A percentile compares a stretch with the other conserved stretches of the same genome.
These are phyloP conservation scores for Rhynchotus rufescens DNA, from an alignment of 2,797 vertebrate genomes.

Conservation along the genomic window DNA sequence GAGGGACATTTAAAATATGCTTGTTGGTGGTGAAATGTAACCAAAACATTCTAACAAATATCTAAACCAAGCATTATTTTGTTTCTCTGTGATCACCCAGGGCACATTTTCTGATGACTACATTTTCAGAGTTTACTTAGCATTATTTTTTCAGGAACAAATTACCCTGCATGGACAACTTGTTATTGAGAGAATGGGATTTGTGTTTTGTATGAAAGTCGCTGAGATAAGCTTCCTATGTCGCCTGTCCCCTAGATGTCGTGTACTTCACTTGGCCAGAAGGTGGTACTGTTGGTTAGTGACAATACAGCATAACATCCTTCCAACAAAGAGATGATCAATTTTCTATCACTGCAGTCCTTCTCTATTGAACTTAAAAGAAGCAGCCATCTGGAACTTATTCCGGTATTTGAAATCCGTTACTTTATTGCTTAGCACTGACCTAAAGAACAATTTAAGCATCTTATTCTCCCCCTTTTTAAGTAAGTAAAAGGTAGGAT, in stretches of 20 bases:
- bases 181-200: not conserved
- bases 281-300: slow-evolving; percentile 81
- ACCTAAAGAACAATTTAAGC: slow-evolving; percentile 44
- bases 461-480: slow-evolving; percentile 12
- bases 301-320: not conserved
- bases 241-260: not conserved
- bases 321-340: slow-evolving; percentile 31
- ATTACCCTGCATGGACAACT: not conserved
- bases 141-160: not conserved
- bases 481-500: slow-evolving; percentile 62
- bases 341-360: slow-evolving; percentile 28
- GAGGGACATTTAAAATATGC: fast-evolving
- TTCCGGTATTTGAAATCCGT: slow-evolving; percentile 64
- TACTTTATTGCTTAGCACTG: slow-evolving; percentile 60
- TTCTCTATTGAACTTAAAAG: slow-evolving; percentile 56
- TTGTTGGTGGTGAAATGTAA: not conserved
- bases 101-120: not conserved
- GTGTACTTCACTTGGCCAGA: slow-evolving; percentile 35
- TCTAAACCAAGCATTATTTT: not conserved
- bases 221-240: not conserved
- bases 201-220: not conserved
- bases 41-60: not conserved
- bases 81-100: not conserved
- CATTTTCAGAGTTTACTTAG: not conserved
- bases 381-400: slow-evolving; percentile 66